Evolutionary conservation across 2,113 vertebrate species (phyloP).

Genomic region (Burhinus oedicnemus): DNA sequence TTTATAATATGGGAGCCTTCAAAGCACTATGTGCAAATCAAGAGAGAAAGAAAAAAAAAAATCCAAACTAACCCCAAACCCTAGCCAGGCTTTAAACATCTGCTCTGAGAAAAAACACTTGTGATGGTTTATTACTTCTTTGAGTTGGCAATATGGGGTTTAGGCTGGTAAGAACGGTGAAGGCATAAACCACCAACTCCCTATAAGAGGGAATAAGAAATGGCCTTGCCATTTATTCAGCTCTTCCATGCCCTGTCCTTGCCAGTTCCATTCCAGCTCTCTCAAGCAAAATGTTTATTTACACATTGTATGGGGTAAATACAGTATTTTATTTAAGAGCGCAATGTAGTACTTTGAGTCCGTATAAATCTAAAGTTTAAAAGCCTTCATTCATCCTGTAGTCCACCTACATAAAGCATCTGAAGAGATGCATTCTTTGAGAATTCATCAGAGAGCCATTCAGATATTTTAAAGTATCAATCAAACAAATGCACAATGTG

Average conservation of each 20-base stretch:
- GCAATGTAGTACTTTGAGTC: neutral
- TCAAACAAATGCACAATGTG: neutral
- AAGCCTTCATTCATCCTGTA: neutral
- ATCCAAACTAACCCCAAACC: neutral
- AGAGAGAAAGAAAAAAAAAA: neutral
- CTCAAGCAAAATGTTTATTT: neutral
- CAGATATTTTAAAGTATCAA: neutral
- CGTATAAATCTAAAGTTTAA: slow-evolving; percentile 5
- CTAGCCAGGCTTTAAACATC: neutral
- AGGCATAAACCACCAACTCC: neutral
- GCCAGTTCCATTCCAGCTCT: neutral
- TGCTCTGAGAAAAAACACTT: neutral
- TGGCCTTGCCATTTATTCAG: neutral
- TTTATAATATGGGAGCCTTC: neutral
- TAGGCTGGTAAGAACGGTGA: neutral
- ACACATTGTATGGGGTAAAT: neutral
- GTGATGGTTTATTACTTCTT: neutral
- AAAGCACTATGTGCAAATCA: neutral
- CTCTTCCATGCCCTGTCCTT: neutral
- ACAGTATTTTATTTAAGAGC: neutral
- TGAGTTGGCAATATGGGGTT: neutral
- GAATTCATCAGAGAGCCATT: neutral
- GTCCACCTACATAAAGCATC: neutral
- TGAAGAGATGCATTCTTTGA: neutral
- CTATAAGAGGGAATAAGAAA: neutral